Evolutionary conservation across 2,888 invertebrate genomes (phyloP).

Genomic region (Macaria notata): DNA sequence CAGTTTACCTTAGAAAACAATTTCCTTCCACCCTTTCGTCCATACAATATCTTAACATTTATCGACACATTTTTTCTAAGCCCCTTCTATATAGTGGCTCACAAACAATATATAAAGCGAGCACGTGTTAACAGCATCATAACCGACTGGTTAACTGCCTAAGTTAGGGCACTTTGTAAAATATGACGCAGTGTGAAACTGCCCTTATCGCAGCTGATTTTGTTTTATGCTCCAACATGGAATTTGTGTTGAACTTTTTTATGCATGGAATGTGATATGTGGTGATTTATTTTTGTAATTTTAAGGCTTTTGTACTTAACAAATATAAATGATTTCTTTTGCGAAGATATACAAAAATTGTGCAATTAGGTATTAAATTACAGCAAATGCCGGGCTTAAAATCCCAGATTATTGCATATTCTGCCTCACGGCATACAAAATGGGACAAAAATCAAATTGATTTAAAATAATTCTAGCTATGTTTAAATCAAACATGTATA

Average conservation of each 20-base stretch:
- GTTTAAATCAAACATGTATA: too few species aligned
- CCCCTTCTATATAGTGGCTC: conserved; percentile 61
- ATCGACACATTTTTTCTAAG: conserved; percentile 44
- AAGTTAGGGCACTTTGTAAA: conserved; percentile 79
- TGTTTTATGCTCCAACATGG: conserved; percentile 44
- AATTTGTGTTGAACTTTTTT: conserved; percentile 19
- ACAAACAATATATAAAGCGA: conserved; percentile 69
- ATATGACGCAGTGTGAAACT: conserved; percentile 74
- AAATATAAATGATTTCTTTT: too few species aligned
- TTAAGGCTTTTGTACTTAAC: too few species aligned
- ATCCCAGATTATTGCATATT: too few species aligned
- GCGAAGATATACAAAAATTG: too few species aligned
- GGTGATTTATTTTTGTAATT: too few species aligned
- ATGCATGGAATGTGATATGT: neutral
- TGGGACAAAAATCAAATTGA: too few species aligned
- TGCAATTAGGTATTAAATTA: too few species aligned
- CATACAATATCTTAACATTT: conserved; percentile 28
- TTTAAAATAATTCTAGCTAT: too few species aligned
- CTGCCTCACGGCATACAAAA: too few species aligned
- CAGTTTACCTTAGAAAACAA: neutral
- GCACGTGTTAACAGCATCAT: conserved; percentile 80
- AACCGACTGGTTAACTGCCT: conserved; percentile 76
- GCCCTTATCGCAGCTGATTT: conserved; percentile 66
- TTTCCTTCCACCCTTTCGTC: conserved; percentile 20
- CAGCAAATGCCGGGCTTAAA: too few species aligned